Conservation (phyloP, 2,888 invertebrate genomes). For the Ariolimax columbianus region DNA sequence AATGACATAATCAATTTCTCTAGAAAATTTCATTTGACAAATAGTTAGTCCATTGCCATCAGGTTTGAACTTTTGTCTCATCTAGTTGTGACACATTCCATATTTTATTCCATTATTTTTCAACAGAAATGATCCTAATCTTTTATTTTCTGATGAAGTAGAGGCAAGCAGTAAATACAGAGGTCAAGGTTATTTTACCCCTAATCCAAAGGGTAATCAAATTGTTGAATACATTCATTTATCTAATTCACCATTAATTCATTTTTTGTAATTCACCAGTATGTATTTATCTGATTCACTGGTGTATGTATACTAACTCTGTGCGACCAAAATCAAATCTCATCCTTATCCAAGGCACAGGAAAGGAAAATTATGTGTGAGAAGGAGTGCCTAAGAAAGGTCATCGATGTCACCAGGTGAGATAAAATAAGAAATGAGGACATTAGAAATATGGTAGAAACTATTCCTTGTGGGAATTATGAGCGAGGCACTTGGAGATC, state of each 20-base stretch:
- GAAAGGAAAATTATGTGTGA: no score
- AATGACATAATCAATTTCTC: neutral
- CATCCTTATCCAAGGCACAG: no score
- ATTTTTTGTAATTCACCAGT: no score
- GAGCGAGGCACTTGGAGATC: no score
- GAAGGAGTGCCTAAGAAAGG: no score
- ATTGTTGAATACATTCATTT: neutral
- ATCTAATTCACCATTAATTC: neutral
- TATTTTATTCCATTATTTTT: neutral
- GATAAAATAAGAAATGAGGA: no score
- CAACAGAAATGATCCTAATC: conserved; percentile 65
- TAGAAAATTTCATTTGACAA: neutral
- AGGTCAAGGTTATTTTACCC: conserved; percentile 75
- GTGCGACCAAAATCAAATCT: no score
- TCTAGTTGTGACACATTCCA: neutral
- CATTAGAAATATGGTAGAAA: no score
- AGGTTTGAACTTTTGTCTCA: neutral
- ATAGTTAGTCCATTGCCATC: neutral
- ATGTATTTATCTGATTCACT: no score
- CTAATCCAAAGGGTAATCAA: conserved; percentile 66
- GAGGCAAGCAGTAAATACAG: conserved; percentile 76
- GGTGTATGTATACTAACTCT: no score
- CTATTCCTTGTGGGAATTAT: no score
- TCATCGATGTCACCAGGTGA: no score
- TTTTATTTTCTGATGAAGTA: conserved; percentile 72